phyloP scores from a whole-genome alignment of 2,888 invertebrate genomes.

The Drosophila tripunctata region DNA sequence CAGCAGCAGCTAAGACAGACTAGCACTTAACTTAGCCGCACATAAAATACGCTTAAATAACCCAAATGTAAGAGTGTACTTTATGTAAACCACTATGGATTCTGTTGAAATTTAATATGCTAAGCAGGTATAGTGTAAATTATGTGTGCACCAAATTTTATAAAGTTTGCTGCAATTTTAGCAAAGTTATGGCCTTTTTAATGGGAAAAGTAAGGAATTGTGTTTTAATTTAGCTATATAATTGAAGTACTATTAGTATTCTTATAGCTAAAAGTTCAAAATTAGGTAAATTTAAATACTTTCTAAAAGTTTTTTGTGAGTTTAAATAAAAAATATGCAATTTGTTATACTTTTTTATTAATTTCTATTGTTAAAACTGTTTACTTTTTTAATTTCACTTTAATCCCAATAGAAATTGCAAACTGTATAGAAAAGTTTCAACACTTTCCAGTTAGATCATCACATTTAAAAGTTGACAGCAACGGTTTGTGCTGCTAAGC shows the following conservation, averaged over 20 bases:
- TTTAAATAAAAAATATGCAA: too few relatives aligned
- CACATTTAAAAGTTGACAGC: conserved; percentile 55
- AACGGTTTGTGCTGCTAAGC: conserved; percentile 63
- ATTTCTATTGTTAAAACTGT: neutral
- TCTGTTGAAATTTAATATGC: neutral
- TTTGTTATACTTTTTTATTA: neutral
- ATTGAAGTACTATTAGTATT: too few relatives aligned
- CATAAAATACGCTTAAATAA: conserved; percentile 34
- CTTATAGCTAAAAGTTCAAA: too few relatives aligned
- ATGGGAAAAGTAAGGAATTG: neutral
- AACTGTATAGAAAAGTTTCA: conserved; percentile 15
- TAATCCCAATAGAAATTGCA: neutral
- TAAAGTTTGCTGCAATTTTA: neutral
- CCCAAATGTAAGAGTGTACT: neutral
- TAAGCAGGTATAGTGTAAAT: too few relatives aligned
- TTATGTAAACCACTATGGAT: neutral
- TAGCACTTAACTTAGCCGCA: conserved; percentile 18
- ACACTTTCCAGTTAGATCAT: conserved; percentile 42
- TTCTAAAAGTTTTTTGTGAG: too few relatives aligned
- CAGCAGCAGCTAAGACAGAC: conserved; percentile 20
- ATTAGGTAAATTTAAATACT: too few relatives aligned
- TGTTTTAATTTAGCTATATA: too few relatives aligned
- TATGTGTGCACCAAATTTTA: neutral
- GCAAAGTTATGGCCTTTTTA: neutral
- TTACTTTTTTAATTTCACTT: neutral